Base-by-base conservation (phyloP, 2,113 vertebrate species). In the Osmerus mordax region DNA sequence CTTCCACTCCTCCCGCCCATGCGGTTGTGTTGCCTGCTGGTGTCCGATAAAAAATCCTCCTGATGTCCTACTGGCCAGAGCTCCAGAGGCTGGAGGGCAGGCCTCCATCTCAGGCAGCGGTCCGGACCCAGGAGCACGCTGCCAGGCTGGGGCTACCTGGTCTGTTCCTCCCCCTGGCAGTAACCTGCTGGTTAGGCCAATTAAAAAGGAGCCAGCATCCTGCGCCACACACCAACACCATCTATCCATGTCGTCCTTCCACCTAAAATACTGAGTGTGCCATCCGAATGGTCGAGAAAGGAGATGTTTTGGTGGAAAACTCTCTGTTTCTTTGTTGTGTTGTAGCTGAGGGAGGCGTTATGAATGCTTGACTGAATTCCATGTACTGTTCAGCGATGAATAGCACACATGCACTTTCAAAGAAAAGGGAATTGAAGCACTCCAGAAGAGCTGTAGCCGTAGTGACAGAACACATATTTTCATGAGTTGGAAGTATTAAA, bases 41-140 rank as follows among this genome's bases (percentile, higher is more conserved):
- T 72, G 69, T 80, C 61, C 54, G 58, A 71, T 81, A 80, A 19
- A 73, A 73, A 67, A 53, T 61, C 54, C 32, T 71, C 64, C 51
- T 29, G 60, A 21, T 59, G 78, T 74, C 72, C 67, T 15, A 69
- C 70, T 63, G 69, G 61, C 64, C 76, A 21, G 29, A 66, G 25
- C 25, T 3, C 25, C 25, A 3, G 25, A 28, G 25, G 25, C 25
- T 28, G 25, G 25, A 28, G 25, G 25, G 25, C 25, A 28, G 25
- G 25, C 59, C 29, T 56, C 64, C 47, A 41, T 4, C 56, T 21
- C 56, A 23, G 55, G 18, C 29, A 32, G 7, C 7, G 58, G n/a
- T n/a, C 56, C 4, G 56, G 32, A 15, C 19, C 47, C 25, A 65
- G 3, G 23, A 47, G 28, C 14, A 25, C 2, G 15, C 28, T 18